phyloP scores from a whole-genome alignment of 2,113 vertebrate species.

The Pelodiscus sinensis region DNA sequence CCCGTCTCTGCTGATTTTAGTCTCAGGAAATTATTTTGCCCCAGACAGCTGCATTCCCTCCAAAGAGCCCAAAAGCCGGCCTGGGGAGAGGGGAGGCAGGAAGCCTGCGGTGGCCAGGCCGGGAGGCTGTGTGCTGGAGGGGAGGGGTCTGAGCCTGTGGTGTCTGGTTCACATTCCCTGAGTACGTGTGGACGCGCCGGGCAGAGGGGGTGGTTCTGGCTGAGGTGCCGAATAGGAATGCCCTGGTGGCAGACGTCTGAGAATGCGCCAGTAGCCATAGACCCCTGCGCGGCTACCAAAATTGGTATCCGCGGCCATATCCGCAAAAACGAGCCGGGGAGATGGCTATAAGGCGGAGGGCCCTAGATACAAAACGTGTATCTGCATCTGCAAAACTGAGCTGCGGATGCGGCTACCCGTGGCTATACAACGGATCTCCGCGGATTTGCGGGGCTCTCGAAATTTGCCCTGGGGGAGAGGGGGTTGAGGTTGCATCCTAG shows the following conservation, averaged over 20 bases:
- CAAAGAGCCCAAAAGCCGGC: neutral
- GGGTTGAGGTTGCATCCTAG: neutral
- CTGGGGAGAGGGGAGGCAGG: rapidly evolving
- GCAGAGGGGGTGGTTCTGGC: neutral
- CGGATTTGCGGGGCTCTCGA: too few relatives aligned
- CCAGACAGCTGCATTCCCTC: neutral
- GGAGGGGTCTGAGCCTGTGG: neutral
- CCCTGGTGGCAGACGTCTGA: neutral
- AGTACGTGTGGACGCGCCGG: neutral
- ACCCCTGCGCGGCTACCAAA: too few relatives aligned
- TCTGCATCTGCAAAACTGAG: too few relatives aligned
- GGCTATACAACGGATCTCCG: too few relatives aligned
- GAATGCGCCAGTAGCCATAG: neutral
- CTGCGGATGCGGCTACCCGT: too few relatives aligned
- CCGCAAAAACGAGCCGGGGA: too few relatives aligned
- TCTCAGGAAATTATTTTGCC: neutral
- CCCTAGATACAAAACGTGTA: too few relatives aligned
- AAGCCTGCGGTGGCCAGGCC: rapidly evolving
- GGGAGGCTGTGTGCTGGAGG: rapidly evolving
- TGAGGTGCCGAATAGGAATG: neutral
- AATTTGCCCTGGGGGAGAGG: neutral
- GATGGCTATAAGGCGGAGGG: too few relatives aligned
- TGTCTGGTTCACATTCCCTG: neutral
- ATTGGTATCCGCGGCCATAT: too few relatives aligned
- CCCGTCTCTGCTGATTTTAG: neutral